A percentile compares a stretch with the other conserved stretches of the same genome.
Conservation (phyloP, 2,797 vertebrate species). For the Poeciliopsis presidionis region DNA sequence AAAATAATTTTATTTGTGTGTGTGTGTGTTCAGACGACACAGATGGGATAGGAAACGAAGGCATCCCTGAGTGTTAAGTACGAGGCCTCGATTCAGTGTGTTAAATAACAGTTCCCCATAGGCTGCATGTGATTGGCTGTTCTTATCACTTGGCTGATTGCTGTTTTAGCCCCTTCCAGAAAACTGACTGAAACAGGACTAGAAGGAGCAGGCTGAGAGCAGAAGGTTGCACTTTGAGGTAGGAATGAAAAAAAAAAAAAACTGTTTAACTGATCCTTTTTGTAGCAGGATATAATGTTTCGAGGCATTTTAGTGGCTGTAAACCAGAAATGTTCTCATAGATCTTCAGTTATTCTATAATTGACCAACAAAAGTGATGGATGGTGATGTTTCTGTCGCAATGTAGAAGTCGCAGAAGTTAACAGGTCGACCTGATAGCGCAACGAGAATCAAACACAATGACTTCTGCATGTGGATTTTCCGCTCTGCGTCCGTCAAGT, state of each 20-base stretch:
- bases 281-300: neutral
- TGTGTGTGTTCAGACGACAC: neutral
- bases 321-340: neutral
- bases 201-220: neutral
- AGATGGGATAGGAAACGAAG: neutral
- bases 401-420: neutral
- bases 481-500: conserved; percentile 8
- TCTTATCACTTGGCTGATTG: conserved; percentile 36
- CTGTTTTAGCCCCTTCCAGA: neutral
- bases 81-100: too few relatives aligned
- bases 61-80: neutral
- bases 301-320: neutral
- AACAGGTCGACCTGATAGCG: neutral
- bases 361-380: neutral
- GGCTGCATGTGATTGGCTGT: conserved; percentile 17
- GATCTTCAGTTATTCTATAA: neutral
- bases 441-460: neutral
- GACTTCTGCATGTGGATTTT: conserved; percentile 10
- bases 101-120: neutral
- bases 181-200: conserved; percentile 22
- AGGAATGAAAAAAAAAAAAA: conserved; percentile 2
- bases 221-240: conserved; percentile 24
- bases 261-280: neutral
- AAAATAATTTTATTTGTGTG: neutral
- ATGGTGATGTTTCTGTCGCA: neutral